phyloP scores from a whole-genome alignment of 37 sponge, comb jelly and placozoan species.

The Chondrosia reniformis region DNA sequence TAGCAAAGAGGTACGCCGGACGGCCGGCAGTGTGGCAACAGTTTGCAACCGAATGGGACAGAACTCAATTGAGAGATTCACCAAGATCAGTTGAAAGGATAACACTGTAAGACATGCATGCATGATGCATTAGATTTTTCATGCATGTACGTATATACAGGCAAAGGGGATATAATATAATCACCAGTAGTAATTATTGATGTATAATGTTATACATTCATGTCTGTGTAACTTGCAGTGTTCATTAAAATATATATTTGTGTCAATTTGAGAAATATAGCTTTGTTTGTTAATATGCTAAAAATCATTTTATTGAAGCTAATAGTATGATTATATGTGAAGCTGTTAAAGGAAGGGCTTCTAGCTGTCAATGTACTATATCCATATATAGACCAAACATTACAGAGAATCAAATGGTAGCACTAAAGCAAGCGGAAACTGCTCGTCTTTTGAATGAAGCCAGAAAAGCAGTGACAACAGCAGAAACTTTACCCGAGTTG shows the following conservation, averaged over 20 bases:
- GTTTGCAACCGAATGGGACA: conserved; percentile 44
- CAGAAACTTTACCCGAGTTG: not conserved
- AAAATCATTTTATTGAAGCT: too few species aligned
- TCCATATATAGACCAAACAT: conserved; percentile 1
- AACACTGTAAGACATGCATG: conserved; percentile 11
- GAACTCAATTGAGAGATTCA: conserved; percentile 20
- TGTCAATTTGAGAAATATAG: too few species aligned
- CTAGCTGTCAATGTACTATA: too few species aligned
- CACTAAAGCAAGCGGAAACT: not conserved
- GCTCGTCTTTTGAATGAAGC: not conserved
- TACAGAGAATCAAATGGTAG: conserved; percentile 1
- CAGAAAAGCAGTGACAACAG: not conserved
- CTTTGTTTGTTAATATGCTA: too few species aligned
- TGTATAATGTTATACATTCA: not conserved
- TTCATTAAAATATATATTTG: not conserved
- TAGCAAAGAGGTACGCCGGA: not conserved
- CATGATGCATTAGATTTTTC: not conserved
- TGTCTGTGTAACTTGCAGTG: not conserved
- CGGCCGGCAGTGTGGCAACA: conserved; percentile 37
- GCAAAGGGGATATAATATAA: not conserved
- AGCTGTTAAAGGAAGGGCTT: too few species aligned
- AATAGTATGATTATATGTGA: too few species aligned
- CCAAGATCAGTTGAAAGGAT: not conserved
- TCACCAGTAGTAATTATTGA: not conserved
- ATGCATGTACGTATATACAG: not conserved